These are phyloP conservation scores for Hofmannophila pseudospretella DNA, from an alignment of 2,888 invertebrate species.

Conservation along the genomic window DNA sequence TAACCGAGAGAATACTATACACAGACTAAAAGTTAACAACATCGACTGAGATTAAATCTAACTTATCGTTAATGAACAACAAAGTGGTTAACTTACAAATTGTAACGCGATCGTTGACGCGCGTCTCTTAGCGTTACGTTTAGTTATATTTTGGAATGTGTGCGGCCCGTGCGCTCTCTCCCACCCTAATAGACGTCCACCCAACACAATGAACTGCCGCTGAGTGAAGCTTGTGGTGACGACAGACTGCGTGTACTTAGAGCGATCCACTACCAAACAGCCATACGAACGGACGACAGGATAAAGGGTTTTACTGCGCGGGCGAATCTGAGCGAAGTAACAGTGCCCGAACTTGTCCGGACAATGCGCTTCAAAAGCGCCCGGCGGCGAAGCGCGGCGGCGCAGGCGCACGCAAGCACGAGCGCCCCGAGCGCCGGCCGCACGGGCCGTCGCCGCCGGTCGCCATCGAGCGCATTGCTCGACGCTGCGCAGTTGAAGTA, in stretches of 20 bases:
- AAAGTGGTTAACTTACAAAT: conserved; percentile 73
- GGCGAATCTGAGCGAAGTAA: conserved; percentile 64
- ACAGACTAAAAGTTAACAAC: conserved; percentile 71
- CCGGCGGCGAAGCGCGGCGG: conserved; percentile 14
- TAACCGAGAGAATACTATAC: conserved; percentile 71
- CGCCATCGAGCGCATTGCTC: no score
- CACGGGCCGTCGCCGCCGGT: no score
- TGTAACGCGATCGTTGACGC: conserved; percentile 53
- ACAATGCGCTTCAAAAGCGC: conserved; percentile 17
- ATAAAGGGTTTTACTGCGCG: background rate
- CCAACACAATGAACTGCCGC: conserved; percentile 20
- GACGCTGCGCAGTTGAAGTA: conserved; percentile 29
- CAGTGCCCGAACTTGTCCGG: conserved; percentile 38
- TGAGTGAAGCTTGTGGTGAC: conserved; percentile 22
- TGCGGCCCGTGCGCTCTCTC: conserved; percentile 53
- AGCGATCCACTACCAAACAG: background rate
- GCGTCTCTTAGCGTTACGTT: conserved; percentile 56
- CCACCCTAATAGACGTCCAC: conserved; percentile 29
- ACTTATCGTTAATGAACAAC: conserved; percentile 77
- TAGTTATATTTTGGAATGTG: conserved; percentile 73
- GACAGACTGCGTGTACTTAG: conserved; percentile 12
- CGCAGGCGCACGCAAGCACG: no score
- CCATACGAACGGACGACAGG: conserved; percentile 1
- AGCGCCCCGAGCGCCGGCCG: conserved; percentile 5
- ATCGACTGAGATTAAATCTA: conserved; percentile 74